Evolutionary conservation across 2,797 vertebrate genomes (phyloP).

Genomic region (Threskiornis aethiopicus): DNA sequence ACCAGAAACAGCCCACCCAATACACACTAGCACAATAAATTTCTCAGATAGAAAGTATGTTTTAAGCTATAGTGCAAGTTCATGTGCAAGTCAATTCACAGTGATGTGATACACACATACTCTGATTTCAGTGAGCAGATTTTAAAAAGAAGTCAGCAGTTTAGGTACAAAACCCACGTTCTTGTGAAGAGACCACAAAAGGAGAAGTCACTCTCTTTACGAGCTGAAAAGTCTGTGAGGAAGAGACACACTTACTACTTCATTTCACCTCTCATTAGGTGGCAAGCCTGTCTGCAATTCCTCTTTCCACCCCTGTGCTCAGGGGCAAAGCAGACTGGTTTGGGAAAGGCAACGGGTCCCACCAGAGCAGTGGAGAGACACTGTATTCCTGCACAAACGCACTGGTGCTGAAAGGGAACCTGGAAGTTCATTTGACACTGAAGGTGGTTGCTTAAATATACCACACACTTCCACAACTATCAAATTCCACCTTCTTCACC

Average conservation of each 20-base stretch:
- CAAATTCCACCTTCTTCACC: background rate
- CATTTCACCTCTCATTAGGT: background rate
- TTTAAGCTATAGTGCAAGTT: background rate
- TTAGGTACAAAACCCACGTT: background rate
- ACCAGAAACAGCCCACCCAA: background rate
- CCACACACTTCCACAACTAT: background rate
- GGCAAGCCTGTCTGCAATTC: background rate
- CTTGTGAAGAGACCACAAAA: background rate
- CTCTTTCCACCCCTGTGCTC: accelerated
- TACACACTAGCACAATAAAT: background rate
- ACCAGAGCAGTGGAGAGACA: accelerated
- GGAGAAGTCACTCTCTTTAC: background rate
- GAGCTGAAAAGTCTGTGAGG: background rate
- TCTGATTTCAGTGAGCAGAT: background rate
- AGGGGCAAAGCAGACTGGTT: background rate
- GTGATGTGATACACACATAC: background rate
- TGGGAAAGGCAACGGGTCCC: accelerated
- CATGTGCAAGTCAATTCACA: background rate
- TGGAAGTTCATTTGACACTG: background rate
- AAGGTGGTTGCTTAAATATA: background rate
- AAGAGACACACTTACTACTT: background rate
- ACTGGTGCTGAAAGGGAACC: background rate
- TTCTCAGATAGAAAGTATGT: background rate
- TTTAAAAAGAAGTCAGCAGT: background rate
- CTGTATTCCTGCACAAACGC: background rate